Percentiles rank a stretch among this genome's conserved stretches.
phyloP scores from a whole-genome alignment of 1,140 invertebrate genomes.

The Saxidomus purpurata region DNA sequence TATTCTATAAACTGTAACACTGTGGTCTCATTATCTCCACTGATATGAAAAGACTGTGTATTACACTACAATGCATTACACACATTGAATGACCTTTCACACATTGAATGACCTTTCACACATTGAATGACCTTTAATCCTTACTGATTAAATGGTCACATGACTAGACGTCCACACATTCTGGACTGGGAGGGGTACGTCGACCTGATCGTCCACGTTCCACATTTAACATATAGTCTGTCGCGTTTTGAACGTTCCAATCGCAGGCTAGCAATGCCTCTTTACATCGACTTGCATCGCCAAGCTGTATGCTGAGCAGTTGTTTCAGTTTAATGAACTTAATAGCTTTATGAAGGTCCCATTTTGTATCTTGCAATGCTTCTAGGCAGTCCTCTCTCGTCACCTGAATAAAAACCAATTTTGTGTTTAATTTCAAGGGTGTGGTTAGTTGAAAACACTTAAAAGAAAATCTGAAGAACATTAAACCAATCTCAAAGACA shows the following conservation, averaged over 20 bases:
- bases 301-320: constrained; percentile 83
- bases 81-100: no score
- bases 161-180: constrained; percentile 78
- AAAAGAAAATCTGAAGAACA: no score
- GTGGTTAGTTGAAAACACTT: no score
- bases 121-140: no score
- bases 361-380: constrained; percentile 93
- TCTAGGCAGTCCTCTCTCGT: constrained; percentile 92
- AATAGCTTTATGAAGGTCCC: constrained; percentile 96
- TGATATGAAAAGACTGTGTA: no score
- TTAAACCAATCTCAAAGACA: no score
- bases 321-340: constrained; percentile 93
- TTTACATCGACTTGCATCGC: constrained; percentile 83
- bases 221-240: constrained; percentile 84
- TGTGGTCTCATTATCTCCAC: no score
- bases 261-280: constrained; percentile 83
- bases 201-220: constrained; percentile 66
- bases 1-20: no score
- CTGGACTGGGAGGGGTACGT: constrained; percentile 76
- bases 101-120: no score
- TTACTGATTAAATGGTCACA: no score
- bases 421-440: no score
- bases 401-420: constrained; percentile 89
- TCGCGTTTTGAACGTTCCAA: constrained; percentile 86
- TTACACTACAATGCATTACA: no score